A percentile compares a stretch with the other conserved stretches of the same genome.
Conservation (phyloP, 2,113 vertebrate species). For the Polyodon spathula region DNA sequence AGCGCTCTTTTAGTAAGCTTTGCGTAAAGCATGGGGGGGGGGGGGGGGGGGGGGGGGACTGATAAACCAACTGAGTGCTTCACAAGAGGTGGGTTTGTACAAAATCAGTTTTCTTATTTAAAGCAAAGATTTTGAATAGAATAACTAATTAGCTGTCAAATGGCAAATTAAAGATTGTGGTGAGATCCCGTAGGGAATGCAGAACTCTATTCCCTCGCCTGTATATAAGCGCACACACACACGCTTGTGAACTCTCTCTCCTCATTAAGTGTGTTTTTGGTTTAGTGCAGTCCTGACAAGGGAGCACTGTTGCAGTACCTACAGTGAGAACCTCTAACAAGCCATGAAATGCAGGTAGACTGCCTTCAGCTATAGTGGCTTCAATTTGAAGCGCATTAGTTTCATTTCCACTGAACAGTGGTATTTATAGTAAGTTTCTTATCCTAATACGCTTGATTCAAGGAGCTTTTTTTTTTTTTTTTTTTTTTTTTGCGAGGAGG, state of each 20-base stretch:
- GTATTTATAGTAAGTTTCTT: slow-evolving; percentile 69
- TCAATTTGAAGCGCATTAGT: slow-evolving; percentile 54
- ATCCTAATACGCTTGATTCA: slow-evolving; percentile 59
- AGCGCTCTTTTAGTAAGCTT: slow-evolving; percentile 47
- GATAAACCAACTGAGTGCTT: slow-evolving; percentile 73
- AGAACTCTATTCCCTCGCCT: slow-evolving; percentile 48
- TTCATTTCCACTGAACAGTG: slow-evolving; percentile 66
- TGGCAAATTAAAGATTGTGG: slow-evolving; percentile 84
- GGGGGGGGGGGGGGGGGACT: slow-evolving; percentile 22
- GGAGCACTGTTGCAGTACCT: slow-evolving; percentile 58
- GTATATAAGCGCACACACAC: slow-evolving; percentile 15
- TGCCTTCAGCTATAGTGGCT: slow-evolving; percentile 51
- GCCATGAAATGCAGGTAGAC: slow-evolving; percentile 69
- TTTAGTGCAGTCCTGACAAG: slow-evolving; percentile 66
- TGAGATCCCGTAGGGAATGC: slow-evolving; percentile 60
- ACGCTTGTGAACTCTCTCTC: slow-evolving; percentile 38
- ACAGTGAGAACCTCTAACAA: slow-evolving; percentile 69
- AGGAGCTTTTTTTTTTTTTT: slow-evolving; percentile 46
- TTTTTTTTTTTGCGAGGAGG: no score
- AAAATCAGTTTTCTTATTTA: slow-evolving; percentile 89
- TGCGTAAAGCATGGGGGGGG: slow-evolving; percentile 55
- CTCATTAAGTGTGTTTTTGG: slow-evolving; percentile 80
- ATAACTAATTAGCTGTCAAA: slow-evolving; percentile 90
- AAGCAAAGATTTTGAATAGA: slow-evolving; percentile 85
- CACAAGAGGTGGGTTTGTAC: slow-evolving; percentile 74